These are phyloP conservation scores for Panthera uncia DNA, from an alignment of 2,113 vertebrate species.

Conservation along the genomic window DNA sequence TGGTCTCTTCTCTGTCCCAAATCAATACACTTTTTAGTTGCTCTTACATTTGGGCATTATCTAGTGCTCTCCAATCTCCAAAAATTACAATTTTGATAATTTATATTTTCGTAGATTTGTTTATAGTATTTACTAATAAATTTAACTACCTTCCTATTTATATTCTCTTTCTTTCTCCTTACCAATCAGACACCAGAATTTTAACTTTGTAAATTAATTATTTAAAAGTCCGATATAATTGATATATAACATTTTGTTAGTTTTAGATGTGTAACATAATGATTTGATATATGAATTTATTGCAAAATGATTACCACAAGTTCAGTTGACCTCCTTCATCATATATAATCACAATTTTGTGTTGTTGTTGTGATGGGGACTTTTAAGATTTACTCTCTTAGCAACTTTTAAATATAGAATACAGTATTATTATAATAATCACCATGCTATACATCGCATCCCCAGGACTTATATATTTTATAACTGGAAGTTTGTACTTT, in stretches of 20 bases:
- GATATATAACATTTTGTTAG: not conserved
- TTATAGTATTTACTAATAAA: not conserved
- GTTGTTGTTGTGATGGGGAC: not conserved
- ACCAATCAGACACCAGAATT: not conserved
- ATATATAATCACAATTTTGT: not conserved
- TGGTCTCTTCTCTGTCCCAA: not conserved
- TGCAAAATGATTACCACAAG: not conserved
- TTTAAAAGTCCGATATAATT: not conserved
- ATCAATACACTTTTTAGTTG: not conserved
- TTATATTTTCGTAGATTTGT: not conserved
- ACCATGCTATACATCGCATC: too few relatives aligned
- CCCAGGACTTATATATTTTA: too few relatives aligned
- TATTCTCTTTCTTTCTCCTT: not conserved
- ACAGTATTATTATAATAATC: too few relatives aligned
- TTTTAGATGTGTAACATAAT: not conserved
- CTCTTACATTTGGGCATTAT: not conserved
- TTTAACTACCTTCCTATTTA: not conserved
- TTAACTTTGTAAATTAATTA: not conserved
- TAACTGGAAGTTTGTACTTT: too few relatives aligned
- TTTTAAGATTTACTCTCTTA: not conserved
- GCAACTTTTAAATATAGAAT: too few relatives aligned
- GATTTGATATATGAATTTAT: too few relatives aligned
- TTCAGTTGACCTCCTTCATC: not conserved
- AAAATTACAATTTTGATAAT: not conserved
- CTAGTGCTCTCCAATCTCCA: not conserved